Evolutionary conservation across 2,113 vertebrate species (phyloP).

Genomic region (Mus pahari): DNA sequence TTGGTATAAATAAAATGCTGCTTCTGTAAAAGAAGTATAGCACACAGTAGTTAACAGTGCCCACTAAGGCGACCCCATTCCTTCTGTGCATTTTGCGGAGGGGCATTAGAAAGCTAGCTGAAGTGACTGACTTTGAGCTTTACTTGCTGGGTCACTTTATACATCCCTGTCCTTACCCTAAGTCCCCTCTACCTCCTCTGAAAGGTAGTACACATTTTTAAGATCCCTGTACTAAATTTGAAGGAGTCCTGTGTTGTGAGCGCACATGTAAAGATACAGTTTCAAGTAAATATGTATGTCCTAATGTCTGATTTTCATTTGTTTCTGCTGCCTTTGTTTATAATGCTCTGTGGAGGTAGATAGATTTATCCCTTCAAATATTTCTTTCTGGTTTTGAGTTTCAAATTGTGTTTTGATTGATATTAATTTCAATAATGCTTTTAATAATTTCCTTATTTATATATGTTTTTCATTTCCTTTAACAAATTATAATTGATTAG

Average conservation of each 20-base stretch:
- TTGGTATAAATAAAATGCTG: constrained; percentile 39
- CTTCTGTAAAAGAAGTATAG: constrained; percentile 27
- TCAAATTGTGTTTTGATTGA: constrained; percentile 54
- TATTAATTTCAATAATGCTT: constrained; percentile 34
- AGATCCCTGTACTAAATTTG: neutral
- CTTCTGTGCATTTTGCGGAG: neutral
- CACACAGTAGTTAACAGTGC: constrained; percentile 31
- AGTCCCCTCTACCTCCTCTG: neutral
- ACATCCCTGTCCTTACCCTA: neutral
- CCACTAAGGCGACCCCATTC: constrained; percentile 4
- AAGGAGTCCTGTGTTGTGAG: constrained; percentile 6
- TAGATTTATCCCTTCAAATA: constrained; percentile 19
- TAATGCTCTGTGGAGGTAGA: neutral
- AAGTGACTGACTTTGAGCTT: constrained; percentile 27
- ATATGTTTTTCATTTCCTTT: neutral
- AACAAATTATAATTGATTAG: constrained; percentile 15
- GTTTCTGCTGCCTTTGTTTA: neutral
- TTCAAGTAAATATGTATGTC: constrained; percentile 29
- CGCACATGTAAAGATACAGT: constrained; percentile 33
- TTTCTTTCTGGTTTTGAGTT: constrained; percentile 59
- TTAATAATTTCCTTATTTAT: constrained; percentile 16
- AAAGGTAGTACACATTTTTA: neutral
- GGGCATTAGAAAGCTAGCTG: neutral
- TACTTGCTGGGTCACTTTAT: neutral
- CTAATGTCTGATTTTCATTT: neutral